Base-by-base conservation (phyloP, 2,113 vertebrate species). In the Phaethornis superciliosus region DNA sequence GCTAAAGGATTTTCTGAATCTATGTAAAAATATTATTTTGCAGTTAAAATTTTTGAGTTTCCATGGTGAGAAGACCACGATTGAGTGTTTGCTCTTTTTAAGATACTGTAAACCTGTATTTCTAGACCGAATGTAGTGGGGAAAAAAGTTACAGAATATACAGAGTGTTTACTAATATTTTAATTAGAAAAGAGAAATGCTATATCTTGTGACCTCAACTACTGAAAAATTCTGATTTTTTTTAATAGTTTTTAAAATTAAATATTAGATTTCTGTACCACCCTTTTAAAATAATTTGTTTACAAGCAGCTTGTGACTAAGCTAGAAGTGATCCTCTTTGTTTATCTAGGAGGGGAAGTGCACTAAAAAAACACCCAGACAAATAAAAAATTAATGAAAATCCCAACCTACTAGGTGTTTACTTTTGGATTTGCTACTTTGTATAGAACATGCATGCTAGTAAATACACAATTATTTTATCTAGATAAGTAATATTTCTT, bases 271-370 rank as follows among this genome's bases (percentile, higher is more conserved):
- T 86, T 2, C 4, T 75, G 4, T 21, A 35, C 4, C 13, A 35
- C 2, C 3, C 4, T 77, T 84, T 69, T 7, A 28, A 75, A 88
- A 83, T 51, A 62, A 20, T 68, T 51, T 35, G 2, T 58, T 92
- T 33, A 65, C 24, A 54, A 54, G 7, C 7, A 37, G 1, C 14
- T 28, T 55, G 12, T 3, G 2, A 42, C 76, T 65, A 60, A 72
- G 12, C 6, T 69, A 58, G 47, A 86, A 69, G 2, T 55, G 49
- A 24, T 0, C 2, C 27, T 47, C 22, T 46, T 47, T 40, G 2
- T 64, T 74, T 68, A 42, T 6, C 4, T 8, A 15, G 4, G 6
- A 11, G 2, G 9, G 2, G 2, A 47, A 47, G 21, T 22, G 1
- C 21, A 55, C 4, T 2, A 60, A 55, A 27, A 52, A 74, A 15